Evolutionary conservation across 2,888 invertebrate genomes (phyloP).

Genomic region (Phalangium opilio): DNA sequence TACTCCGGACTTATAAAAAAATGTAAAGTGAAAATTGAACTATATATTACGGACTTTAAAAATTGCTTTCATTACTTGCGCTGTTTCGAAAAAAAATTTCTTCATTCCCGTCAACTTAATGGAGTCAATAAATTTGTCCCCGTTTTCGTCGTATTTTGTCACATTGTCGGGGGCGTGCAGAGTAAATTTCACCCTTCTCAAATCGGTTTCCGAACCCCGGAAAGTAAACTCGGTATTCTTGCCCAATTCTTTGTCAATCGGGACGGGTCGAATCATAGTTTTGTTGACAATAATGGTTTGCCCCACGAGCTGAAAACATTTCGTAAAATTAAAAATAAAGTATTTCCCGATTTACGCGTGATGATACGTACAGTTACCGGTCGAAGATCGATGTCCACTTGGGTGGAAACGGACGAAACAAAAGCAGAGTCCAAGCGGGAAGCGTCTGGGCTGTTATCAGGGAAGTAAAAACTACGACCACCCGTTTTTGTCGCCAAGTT

Average conservation of each 20-base stretch:
- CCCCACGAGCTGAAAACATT: too few relatives aligned
- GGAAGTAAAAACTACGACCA: constrained; percentile 18
- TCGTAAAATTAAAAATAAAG: too few relatives aligned
- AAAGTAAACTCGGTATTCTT: constrained; percentile 21
- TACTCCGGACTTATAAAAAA: too few relatives aligned
- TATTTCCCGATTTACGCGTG: too few relatives aligned
- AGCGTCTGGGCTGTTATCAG: constrained; percentile 5
- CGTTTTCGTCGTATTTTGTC: too few relatives aligned
- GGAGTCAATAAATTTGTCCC: too few relatives aligned
- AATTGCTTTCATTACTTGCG: too few relatives aligned
- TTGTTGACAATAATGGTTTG: too few relatives aligned
- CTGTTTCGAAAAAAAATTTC: too few relatives aligned
- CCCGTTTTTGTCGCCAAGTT: constrained; percentile 16
- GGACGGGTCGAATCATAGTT: constrained; percentile 3
- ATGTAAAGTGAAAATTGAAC: too few relatives aligned
- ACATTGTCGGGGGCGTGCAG: constrained; percentile 26
- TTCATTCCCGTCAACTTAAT: too few relatives aligned
- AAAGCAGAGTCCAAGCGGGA: neutral
- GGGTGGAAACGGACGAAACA: neutral
- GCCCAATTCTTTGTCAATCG: constrained; percentile 20
- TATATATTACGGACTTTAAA: too few relatives aligned
- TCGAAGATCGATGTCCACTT: constrained; percentile 1
- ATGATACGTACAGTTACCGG: neutral
- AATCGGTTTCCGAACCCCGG: constrained; percentile 7
- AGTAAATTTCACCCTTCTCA: constrained; percentile 5